A percentile compares a stretch with the other conserved stretches of the same genome.
Conservation (phyloP, 2,797 vertebrate genomes). For the Ambastaia sidthimunki region DNA sequence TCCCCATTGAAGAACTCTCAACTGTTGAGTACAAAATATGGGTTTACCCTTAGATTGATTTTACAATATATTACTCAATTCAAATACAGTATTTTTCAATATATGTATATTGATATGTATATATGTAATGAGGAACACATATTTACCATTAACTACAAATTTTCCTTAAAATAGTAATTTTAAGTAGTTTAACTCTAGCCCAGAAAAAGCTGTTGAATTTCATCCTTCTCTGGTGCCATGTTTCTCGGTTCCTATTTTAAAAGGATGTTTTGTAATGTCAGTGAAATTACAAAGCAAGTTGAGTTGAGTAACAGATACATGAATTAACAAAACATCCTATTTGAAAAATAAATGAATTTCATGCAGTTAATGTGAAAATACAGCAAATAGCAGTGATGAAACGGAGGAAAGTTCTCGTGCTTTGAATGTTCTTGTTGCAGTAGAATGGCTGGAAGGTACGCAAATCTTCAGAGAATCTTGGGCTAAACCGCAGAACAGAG, state of each 20-base stretch:
- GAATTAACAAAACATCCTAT: no score
- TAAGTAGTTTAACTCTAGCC: neutral
- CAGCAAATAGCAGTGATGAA: neutral
- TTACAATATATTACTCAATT: no score
- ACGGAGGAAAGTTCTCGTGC: slow-evolving; percentile 18
- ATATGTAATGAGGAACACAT: no score
- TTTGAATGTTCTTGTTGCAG: neutral
- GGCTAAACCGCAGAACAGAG: slow-evolving; percentile 12
- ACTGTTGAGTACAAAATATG: neutral
- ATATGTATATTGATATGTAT: no score
- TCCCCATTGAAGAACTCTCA: neutral
- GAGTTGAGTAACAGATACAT: no score
- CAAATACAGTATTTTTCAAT: no score
- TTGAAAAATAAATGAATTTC: no score
- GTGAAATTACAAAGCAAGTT: neutral
- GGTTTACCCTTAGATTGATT: no score
- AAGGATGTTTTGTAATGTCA: neutral
- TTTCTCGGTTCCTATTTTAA: slow-evolving; percentile 18
- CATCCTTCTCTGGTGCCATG: neutral
- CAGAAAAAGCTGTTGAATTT: neutral
- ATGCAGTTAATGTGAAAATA: neutral
- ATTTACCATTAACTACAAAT: no score
- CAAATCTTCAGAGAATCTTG: neutral
- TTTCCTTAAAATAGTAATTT: no score
- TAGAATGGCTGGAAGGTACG: slow-evolving; percentile 22